These are phyloP conservation scores for Loxodonta africana DNA, from an alignment of 2,113 vertebrate genomes.

Conservation along the genomic window DNA sequence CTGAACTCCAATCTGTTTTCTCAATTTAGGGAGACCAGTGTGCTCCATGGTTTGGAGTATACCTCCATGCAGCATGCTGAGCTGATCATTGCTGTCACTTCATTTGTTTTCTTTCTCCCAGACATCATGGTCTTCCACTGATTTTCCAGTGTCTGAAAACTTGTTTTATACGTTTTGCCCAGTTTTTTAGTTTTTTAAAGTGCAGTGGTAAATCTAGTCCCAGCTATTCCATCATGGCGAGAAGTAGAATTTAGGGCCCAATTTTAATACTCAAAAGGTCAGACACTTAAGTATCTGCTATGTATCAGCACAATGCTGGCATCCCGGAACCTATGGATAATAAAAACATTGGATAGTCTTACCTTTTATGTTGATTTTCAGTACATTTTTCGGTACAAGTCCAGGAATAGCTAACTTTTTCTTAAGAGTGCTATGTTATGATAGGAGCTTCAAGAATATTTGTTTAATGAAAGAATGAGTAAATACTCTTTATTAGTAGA, in stretches of 20 bases:
- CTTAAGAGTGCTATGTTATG: background rate
- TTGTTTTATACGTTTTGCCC: background rate
- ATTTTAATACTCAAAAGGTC: slow-evolving; percentile 22
- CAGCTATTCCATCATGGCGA: background rate
- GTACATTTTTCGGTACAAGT: background rate
- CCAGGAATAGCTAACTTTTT: slow-evolving; percentile 5
- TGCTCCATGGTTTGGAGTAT: background rate
- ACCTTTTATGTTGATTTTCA: background rate
- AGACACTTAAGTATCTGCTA: background rate
- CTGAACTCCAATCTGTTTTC: background rate
- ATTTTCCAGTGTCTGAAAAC: slow-evolving; percentile 6
- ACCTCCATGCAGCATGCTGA: background rate
- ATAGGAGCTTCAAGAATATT: background rate
- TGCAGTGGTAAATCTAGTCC: background rate
- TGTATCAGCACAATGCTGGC: background rate
- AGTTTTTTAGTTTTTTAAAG: background rate
- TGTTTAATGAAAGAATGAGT: background rate
- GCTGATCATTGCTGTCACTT: background rate
- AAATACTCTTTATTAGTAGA: slow-evolving; percentile 6
- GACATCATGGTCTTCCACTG: background rate
- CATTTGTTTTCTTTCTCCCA: slow-evolving; percentile 1
- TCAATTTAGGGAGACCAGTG: background rate
- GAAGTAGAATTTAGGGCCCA: background rate
- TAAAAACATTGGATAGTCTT: background rate
- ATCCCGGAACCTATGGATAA: background rate